Conservation (phyloP, 2,888 invertebrate genomes). For the Mythimna impura region DNA sequence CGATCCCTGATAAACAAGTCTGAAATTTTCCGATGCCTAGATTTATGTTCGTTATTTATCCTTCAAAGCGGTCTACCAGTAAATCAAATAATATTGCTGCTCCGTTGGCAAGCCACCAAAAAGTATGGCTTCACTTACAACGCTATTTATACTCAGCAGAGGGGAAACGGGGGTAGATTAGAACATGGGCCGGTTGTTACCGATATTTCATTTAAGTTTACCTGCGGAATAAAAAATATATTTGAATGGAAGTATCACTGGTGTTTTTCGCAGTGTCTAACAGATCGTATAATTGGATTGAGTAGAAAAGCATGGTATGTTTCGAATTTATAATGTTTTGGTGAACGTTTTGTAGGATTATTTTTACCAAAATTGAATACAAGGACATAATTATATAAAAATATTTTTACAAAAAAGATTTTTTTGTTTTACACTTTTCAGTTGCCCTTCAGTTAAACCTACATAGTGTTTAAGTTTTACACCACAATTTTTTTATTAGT, state of each 20-base stretch:
- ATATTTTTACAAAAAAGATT: no score
- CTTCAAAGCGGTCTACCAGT: constrained; percentile 24
- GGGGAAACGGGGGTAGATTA: constrained; percentile 29
- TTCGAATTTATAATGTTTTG: background rate
- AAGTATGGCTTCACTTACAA: constrained; percentile 37
- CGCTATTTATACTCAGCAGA: constrained; percentile 29
- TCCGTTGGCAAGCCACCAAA: constrained; percentile 55
- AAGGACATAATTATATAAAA: background rate
- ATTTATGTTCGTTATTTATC: constrained; percentile 54
- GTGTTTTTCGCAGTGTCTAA: background rate
- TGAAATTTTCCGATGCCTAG: constrained; percentile 30
- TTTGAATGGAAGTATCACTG: background rate
- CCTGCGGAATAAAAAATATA: background rate
- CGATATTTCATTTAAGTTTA: constrained; percentile 25
- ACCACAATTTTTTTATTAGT: no score
- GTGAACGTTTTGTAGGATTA: background rate
- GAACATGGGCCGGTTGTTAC: constrained; percentile 12
- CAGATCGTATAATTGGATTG: background rate
- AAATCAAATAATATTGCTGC: constrained; percentile 50
- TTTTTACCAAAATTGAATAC: background rate
- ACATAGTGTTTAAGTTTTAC: background rate
- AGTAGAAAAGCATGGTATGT: background rate
- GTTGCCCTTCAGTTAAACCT: no score
- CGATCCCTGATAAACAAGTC: constrained; percentile 1
- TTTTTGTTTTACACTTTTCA: no score